phyloP scores from a whole-genome alignment of 2,113 vertebrate species.

The Thamnophis sirtalis region DNA sequence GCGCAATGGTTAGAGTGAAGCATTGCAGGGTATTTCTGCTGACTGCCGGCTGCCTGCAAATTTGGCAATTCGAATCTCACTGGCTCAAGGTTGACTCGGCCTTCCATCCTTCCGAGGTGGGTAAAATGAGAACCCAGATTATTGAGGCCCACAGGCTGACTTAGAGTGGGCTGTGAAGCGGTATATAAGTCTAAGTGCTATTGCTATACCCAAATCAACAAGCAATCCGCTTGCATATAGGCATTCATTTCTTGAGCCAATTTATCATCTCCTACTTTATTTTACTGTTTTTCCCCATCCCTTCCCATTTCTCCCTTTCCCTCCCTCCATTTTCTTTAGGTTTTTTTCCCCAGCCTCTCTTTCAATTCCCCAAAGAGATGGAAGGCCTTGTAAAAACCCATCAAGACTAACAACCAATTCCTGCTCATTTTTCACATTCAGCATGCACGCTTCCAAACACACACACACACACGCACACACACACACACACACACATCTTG shows the following conservation, averaged over 20 bases:
- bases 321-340: slow-evolving; percentile 58
- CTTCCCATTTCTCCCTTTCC: slow-evolving; percentile 65
- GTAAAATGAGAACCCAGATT: too few relatives aligned
- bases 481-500: neutral
- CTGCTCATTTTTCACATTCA: slow-evolving; percentile 92
- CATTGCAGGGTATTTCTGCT: too few relatives aligned
- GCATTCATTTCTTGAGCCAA: neutral
- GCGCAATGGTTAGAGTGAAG: too few relatives aligned
- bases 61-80: too few relatives aligned
- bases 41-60: too few relatives aligned
- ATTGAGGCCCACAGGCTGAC: too few relatives aligned
- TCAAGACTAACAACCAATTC: slow-evolving; percentile 82
- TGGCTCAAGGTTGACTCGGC: too few relatives aligned
- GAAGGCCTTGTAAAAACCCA: slow-evolving; percentile 78
- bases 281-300: slow-evolving; percentile 64
- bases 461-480: slow-evolving; percentile 79
- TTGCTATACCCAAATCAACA: neutral
- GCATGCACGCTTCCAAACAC: slow-evolving; percentile 80
- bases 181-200: too few relatives aligned
- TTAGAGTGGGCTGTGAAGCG: too few relatives aligned
- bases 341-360: slow-evolving; percentile 70
- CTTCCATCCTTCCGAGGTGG: too few relatives aligned
- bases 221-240: neutral
- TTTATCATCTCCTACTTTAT: slow-evolving; percentile 56
- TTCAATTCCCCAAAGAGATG: slow-evolving; percentile 71